Conservation (phyloP, 2,888 invertebrate genomes). For the Tipula unca region DNA sequence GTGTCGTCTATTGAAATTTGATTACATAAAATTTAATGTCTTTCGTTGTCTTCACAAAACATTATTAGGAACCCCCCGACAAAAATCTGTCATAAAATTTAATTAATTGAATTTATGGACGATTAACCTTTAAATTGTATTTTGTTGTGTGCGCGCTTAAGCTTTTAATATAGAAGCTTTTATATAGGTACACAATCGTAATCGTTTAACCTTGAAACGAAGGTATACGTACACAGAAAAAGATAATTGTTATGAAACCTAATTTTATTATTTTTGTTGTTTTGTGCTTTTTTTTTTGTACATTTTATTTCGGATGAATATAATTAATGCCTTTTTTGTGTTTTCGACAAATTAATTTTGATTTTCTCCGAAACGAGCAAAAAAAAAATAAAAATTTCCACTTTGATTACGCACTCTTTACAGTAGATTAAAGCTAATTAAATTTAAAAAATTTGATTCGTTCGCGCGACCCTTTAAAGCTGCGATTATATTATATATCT, state of each 20-base stretch:
- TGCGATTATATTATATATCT: too few species aligned
- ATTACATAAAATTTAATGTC: not conserved
- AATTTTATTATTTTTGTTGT: not conserved
- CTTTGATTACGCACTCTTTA: not conserved
- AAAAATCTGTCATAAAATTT: not conserved
- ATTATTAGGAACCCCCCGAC: not conserved
- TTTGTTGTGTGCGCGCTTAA: not conserved
- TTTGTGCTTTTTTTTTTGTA: not conserved
- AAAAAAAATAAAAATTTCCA: not conserved
- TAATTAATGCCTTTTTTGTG: not conserved
- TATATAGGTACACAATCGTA: not conserved
- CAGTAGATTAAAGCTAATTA: not conserved
- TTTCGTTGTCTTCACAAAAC: not conserved
- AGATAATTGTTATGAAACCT: not conserved
- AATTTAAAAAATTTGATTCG: not conserved
- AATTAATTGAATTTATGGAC: not conserved
- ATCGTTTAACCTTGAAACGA: not conserved
- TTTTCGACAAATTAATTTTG: not conserved
- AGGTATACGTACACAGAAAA: too few species aligned
- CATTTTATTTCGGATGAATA: not conserved
- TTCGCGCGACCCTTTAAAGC: not conserved
- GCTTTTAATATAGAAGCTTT: not conserved
- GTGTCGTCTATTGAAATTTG: not conserved
- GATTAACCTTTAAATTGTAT: not conserved
- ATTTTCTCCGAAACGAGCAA: not conserved